Percentiles rank a stretch among this genome's conserved stretches.
Conservation (phyloP, 92 coral and sea anemone species). For the Nematostella vectensis region DNA sequence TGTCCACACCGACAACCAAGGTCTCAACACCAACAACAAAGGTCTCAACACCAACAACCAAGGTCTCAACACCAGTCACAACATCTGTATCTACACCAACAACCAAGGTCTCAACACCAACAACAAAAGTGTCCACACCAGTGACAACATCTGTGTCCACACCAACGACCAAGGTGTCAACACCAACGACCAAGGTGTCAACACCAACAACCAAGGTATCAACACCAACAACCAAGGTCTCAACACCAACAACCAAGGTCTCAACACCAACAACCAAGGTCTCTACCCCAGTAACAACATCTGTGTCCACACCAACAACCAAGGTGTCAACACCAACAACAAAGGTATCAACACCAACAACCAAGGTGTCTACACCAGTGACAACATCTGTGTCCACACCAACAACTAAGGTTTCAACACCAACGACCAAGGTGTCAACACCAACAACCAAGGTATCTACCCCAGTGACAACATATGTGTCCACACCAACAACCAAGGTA, state of each 20-base stretch:
- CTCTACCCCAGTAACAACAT: background rate
- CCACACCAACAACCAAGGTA: too few relatives aligned
- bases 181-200: background rate
- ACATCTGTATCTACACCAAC: conserved; percentile 10
- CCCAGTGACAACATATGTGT: too few relatives aligned
- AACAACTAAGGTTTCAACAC: background rate
- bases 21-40: too few relatives aligned
- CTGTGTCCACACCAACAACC: background rate
- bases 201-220: background rate
- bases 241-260: background rate
- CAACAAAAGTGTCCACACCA: background rate
- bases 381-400: conserved; percentile 11
- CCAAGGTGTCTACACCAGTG: conserved; percentile 11
- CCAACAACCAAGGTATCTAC: too few relatives aligned
- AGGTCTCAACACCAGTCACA: conserved; percentile 19
- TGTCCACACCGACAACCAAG: background rate
- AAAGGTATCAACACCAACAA: too few relatives aligned
- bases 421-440: conserved; percentile 4
- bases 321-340: too few relatives aligned
- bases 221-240: too few relatives aligned
- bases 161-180: background rate
- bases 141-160: background rate
- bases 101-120: background rate
- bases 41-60: conserved; percentile 18
- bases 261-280: background rate